Evolutionary conservation across 2,113 vertebrate genomes (phyloP).

Genomic region (Toxostoma redivivum): DNA sequence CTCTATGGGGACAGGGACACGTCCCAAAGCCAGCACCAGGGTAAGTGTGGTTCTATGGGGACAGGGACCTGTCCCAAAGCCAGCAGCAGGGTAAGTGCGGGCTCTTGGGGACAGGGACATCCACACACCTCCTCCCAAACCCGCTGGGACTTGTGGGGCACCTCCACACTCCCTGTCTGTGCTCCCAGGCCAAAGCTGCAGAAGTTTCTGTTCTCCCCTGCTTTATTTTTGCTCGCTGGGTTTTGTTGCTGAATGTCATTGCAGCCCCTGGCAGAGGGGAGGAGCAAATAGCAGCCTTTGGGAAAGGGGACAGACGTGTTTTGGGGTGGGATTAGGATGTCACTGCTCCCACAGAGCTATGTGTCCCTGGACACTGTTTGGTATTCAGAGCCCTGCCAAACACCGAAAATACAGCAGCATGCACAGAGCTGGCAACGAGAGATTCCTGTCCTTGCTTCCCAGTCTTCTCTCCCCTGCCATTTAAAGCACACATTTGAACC

Average conservation of each 20-base stretch:
- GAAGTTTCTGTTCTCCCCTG: background rate
- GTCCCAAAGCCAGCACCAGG: background rate
- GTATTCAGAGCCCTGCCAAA: background rate
- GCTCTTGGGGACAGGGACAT: background rate
- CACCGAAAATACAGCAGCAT: background rate
- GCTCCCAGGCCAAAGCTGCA: background rate
- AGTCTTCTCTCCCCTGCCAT: accelerated
- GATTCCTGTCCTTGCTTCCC: background rate
- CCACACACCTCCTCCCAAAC: accelerated
- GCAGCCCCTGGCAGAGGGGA: background rate
- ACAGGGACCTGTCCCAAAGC: background rate
- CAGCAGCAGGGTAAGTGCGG: background rate
- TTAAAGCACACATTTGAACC: background rate
- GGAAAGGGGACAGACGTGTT: background rate
- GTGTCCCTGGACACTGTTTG: background rate
- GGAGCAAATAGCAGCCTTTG: background rate
- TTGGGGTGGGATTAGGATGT: no score
- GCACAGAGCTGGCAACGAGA: accelerated
- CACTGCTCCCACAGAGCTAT: background rate
- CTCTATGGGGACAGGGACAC: no score
- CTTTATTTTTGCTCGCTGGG: accelerated
- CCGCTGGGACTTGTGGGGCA: background rate
- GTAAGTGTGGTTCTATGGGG: background rate
- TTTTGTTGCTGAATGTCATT: background rate
- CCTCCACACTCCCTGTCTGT: background rate